A percentile compares a stretch with the other conserved stretches of the same genome.
Conservation (phyloP, 1,140 invertebrate species). For the Macrostomum lignano region DNA sequence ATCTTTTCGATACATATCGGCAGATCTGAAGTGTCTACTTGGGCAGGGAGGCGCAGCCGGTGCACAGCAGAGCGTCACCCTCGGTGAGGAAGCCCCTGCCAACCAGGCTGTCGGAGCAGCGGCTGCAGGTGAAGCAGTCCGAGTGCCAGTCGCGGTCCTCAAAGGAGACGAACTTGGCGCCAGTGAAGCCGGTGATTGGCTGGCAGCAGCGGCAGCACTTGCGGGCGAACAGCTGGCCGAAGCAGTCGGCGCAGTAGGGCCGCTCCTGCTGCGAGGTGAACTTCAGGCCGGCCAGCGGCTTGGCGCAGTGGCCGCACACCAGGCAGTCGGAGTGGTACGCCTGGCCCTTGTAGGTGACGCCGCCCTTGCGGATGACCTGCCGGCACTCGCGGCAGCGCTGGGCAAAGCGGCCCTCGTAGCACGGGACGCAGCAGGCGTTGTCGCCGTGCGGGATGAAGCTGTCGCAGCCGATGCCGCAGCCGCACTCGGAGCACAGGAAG, state of each 20-base stretch:
- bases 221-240: constrained; percentile 78
- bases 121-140: constrained; percentile 89
- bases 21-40: too few species aligned
- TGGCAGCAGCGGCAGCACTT: constrained; percentile 67
- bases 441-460: constrained; percentile 79
- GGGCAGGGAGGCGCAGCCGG: too few species aligned
- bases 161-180: constrained; percentile 94
- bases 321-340: constrained; percentile 92
- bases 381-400: constrained; percentile 71
- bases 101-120: constrained; percentile 67
- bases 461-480: constrained; percentile 61
- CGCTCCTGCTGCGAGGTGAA: constrained; percentile 84
- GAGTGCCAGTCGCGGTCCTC: constrained; percentile 99
- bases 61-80: constrained; percentile 77
- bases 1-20: too few species aligned
- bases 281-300: constrained; percentile 62
- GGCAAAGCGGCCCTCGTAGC: constrained; percentile 77
- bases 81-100: constrained; percentile 96
- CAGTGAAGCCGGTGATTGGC: constrained; percentile 83
- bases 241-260: constrained; percentile 84
- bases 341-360: constrained; percentile 88
- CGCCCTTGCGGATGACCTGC: constrained; percentile 80
- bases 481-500: constrained; percentile 80
- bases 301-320: constrained; percentile 71
- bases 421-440: constrained; percentile 82